A percentile compares a stretch with the other conserved stretches of the same genome.
These are phyloP conservation scores for Julus scandinavius DNA, from an alignment of 2,888 invertebrate genomes.

Conservation along the genomic window DNA sequence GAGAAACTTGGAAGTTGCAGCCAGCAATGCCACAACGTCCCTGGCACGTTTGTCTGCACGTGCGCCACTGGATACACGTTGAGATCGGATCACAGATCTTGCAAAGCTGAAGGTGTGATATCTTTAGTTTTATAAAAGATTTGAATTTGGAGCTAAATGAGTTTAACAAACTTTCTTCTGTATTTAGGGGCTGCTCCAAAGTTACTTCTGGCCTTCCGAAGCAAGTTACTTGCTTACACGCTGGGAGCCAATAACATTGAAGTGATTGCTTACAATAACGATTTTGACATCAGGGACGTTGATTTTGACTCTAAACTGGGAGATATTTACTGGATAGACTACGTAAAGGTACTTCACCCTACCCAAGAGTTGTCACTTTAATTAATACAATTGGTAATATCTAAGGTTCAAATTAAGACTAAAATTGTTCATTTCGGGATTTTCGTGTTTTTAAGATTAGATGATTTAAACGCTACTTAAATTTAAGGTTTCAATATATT, in stretches of 20 bases:
- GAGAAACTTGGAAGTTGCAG: conserved; percentile 68
- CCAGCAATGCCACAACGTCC: conserved; percentile 72
- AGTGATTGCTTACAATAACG: conserved; percentile 14
- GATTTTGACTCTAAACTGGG: conserved; percentile 41
- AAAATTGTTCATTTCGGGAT: too few relatives aligned
- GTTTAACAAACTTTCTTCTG: background rate
- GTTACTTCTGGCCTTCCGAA: conserved; percentile 50
- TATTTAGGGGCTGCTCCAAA: conserved; percentile 20
- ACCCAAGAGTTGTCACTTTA: too few relatives aligned
- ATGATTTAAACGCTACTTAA: too few relatives aligned
- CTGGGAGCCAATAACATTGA: background rate
- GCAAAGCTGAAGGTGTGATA: conserved; percentile 67
- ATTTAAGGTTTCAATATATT: too few relatives aligned
- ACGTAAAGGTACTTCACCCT: background rate
- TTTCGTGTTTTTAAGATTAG: too few relatives aligned
- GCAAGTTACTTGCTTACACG: conserved; percentile 9
- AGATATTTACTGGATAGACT: conserved; percentile 53
- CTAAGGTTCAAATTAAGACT: too few relatives aligned
- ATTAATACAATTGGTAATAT: too few relatives aligned
- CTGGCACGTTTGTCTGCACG: conserved; percentile 74
- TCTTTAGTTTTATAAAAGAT: background rate
- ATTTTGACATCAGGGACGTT: conserved; percentile 39
- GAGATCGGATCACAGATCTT: conserved; percentile 70
- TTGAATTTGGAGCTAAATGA: too few relatives aligned
- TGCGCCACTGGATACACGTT: conserved; percentile 74